A percentile compares a stretch with the other conserved stretches of the same genome.
These are phyloP conservation scores for Tachina fera DNA, from an alignment of 2,888 invertebrate genomes.

Conservation along the genomic window DNA sequence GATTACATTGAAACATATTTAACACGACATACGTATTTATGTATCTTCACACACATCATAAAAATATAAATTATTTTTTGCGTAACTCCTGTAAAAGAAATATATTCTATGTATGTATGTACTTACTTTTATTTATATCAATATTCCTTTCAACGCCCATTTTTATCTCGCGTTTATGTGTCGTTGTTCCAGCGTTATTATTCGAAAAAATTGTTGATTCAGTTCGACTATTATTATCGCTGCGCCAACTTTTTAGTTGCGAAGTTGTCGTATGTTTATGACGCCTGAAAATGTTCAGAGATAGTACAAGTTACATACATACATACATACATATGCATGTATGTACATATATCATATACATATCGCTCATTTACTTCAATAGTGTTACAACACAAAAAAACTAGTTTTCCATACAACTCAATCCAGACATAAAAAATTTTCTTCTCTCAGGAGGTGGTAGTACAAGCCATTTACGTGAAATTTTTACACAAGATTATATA, in stretches of 20 bases:
- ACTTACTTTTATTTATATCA: slow-evolving; percentile 78
- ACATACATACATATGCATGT: not conserved
- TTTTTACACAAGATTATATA: no score
- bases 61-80: no score
- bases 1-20: no score
- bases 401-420: no score
- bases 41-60: no score
- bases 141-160: slow-evolving; percentile 81
- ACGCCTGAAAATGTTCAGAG: slow-evolving; percentile 74
- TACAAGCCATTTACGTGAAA: no score
- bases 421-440: no score
- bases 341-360: not conserved
- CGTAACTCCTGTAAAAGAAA: no score
- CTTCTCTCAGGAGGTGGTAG: no score
- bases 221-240: slow-evolving; percentile 69
- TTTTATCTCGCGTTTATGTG: slow-evolving; percentile 74
- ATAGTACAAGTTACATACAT: not conserved
- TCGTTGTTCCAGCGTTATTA: slow-evolving; percentile 65
- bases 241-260: slow-evolving; percentile 79
- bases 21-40: no score
- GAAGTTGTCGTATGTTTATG: slow-evolving; percentile 76
- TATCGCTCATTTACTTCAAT: not conserved
- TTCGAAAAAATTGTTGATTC: slow-evolving; percentile 52
- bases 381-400: no score
- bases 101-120: not conserved